phyloP scores from a whole-genome alignment of 2,113 vertebrate species.

The Potamarius usumacintae region DNA sequence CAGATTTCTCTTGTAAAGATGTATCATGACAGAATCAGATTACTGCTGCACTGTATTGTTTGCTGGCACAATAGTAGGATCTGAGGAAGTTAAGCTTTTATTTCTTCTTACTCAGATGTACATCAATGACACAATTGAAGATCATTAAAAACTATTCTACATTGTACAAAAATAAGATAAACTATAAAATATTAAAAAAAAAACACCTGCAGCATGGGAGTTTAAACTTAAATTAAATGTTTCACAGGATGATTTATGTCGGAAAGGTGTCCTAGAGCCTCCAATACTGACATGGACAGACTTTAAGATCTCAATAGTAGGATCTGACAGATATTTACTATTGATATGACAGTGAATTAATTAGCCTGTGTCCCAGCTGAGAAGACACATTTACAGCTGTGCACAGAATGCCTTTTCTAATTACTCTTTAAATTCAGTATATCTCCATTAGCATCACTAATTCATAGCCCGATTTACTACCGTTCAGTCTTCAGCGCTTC shows the following conservation, averaged over 20 bases:
- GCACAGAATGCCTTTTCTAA: slow-evolving; percentile 14
- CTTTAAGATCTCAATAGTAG: neutral
- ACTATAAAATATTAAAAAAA: too few relatives aligned
- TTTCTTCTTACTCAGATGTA: too few relatives aligned
- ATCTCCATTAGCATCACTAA: slow-evolving; percentile 7
- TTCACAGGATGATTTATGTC: too few relatives aligned
- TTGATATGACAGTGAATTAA: slow-evolving; percentile 22
- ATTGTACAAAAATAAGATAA: too few relatives aligned
- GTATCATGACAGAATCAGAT: slow-evolving; percentile 6
- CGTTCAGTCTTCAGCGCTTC: neutral
- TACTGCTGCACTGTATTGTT: neutral
- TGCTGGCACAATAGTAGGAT: neutral
- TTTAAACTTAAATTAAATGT: too few relatives aligned
- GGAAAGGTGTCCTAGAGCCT: too few relatives aligned
- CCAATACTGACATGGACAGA: too few relatives aligned
- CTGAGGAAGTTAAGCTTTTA: neutral
- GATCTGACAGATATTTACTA: slow-evolving; percentile 15
- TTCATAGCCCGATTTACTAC: slow-evolving; percentile 14
- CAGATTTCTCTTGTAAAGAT: neutral
- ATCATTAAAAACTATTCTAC: too few relatives aligned
- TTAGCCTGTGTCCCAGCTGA: slow-evolving; percentile 15
- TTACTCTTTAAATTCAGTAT: neutral
- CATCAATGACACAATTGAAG: too few relatives aligned
- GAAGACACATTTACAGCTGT: slow-evolving; percentile 26
- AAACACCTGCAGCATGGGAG: too few relatives aligned